Percentiles rank a stretch among this genome's conserved stretches.
Evolutionary conservation across 2,113 vertebrate species (phyloP).

Genomic region (Epinephelus lanceolatus): DNA sequence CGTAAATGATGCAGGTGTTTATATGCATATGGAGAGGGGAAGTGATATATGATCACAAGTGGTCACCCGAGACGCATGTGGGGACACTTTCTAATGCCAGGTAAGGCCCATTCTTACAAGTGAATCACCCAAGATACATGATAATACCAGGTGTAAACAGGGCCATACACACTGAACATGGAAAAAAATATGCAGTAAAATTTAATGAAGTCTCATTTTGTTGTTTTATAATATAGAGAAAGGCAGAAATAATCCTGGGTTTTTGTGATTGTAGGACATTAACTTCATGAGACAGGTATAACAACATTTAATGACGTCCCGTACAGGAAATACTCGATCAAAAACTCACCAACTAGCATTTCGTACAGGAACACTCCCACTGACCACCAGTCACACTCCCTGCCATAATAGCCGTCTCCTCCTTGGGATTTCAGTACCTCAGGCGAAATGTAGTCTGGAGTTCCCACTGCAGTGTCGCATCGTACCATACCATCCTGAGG

Average conservation of each 20-base stretch:
- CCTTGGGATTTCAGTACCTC: conserved; percentile 99
- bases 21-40: too few species aligned
- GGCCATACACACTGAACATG: background rate
- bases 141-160: too few species aligned
- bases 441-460: conserved; percentile 98
- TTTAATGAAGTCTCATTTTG: background rate
- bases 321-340: background rate
- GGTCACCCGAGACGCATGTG: too few species aligned
- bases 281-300: background rate
- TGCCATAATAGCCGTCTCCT: conserved; percentile 97
- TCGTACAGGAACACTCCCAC: conserved; percentile 99
- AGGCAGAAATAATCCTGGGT: background rate
- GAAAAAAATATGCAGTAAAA: background rate
- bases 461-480: conserved; percentile 98
- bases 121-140: too few species aligned
- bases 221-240: background rate
- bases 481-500: conserved; percentile 98
- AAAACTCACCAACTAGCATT: conserved; percentile 98
- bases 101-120: too few species aligned
- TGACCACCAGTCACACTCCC: conserved; percentile 99
- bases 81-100: too few species aligned
- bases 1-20: too few species aligned
- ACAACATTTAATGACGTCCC: background rate
- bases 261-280: background rate
- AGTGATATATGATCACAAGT: too few species aligned